These are phyloP conservation scores for Petroica traversi DNA, from an alignment of 2,113 vertebrate species.

Conservation along the genomic window DNA sequence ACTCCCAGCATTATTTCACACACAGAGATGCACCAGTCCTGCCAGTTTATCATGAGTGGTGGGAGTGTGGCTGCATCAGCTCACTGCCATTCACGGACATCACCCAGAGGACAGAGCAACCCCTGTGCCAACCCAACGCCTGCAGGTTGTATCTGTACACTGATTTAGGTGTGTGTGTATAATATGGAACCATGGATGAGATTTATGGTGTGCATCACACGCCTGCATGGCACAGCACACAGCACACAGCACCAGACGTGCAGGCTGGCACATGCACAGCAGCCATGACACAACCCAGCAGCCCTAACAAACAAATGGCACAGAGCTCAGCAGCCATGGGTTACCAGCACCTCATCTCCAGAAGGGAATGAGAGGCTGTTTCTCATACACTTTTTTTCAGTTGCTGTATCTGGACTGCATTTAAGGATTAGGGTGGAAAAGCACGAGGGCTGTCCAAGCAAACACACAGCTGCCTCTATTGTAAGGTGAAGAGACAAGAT, in stretches of 20 bases:
- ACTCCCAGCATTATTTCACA: not conserved
- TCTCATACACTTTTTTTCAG: not conserved
- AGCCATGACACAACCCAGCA: not conserved
- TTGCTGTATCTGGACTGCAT: not conserved
- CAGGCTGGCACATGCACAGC: not conserved
- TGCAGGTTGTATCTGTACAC: rapidly evolving
- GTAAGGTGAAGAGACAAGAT: not conserved
- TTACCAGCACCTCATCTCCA: not conserved
- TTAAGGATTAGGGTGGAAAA: not conserved
- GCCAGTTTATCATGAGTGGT: rapidly evolving
- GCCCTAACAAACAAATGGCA: not conserved
- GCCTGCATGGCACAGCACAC: not conserved
- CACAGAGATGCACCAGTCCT: rapidly evolving
- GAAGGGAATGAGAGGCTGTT: not conserved
- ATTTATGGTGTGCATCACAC: rapidly evolving
- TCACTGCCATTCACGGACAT: not conserved
- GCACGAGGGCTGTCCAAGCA: not conserved
- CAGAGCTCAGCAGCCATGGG: not conserved
- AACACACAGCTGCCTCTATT: not conserved
- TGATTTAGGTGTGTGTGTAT: no score
- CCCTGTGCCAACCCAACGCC: not conserved
- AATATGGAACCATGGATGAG: rapidly evolving
- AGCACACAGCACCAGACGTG: rapidly evolving
- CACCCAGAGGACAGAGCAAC: not conserved
- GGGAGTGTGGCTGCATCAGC: rapidly evolving